These are phyloP conservation scores for Pyrrhura leucotis DNA, from an alignment of 2,797 vertebrate genomes.

Conservation along the genomic window DNA sequence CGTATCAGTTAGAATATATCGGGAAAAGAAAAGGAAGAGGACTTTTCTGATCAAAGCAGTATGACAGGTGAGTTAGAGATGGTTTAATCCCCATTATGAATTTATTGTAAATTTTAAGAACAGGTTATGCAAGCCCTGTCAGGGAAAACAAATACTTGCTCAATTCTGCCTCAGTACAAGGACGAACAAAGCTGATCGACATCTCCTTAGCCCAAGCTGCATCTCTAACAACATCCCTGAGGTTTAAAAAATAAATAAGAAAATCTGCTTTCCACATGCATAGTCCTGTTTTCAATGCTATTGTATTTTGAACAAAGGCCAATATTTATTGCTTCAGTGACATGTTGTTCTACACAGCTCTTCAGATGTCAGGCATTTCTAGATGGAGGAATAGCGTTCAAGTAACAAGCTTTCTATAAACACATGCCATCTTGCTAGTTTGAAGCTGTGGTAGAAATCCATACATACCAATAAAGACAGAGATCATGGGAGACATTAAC, in stretches of 20 bases:
- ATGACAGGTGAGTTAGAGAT: background rate
- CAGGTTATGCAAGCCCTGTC: background rate
- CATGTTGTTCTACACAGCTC: background rate
- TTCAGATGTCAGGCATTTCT: background rate
- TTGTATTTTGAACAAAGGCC: background rate
- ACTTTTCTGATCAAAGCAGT: background rate
- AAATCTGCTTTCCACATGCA: background rate
- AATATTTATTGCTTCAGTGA: slow-evolving; percentile 32
- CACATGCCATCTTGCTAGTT: background rate
- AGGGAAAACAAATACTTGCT: background rate
- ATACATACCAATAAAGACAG: background rate
- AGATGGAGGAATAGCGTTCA: background rate
- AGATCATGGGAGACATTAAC: background rate
- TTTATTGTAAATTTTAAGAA: background rate
- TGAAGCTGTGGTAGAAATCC: background rate
- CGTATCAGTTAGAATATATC: background rate
- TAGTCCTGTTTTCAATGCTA: background rate
- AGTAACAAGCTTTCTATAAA: background rate
- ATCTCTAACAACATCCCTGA: background rate
- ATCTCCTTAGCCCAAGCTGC: background rate
- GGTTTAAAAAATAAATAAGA: background rate
- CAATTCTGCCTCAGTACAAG: background rate
- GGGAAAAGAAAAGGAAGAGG: background rate
- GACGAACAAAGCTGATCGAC: background rate
- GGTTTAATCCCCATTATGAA: background rate